Evolutionary conservation across 2,797 vertebrate genomes (phyloP), one percentile per base, ranked within the genome.

Genomic region (Neosilurus hyrtlii): DNA sequence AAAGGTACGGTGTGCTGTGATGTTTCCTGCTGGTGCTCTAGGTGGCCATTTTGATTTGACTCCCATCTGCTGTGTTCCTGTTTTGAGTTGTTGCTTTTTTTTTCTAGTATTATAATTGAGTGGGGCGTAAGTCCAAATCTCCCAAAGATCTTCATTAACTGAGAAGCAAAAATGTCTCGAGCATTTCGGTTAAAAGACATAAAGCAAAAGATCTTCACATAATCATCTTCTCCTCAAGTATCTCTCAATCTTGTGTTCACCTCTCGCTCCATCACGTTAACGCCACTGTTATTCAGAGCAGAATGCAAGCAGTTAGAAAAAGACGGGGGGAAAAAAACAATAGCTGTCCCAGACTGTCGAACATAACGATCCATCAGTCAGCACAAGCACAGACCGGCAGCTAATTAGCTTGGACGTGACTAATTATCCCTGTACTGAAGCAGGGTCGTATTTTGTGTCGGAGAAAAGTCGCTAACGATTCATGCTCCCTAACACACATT

Each of bases 401-500:
- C 51, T 73, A 73, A 73, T 73, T 16, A 56, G 71, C 71, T 73
- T 14, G 24, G 71, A 54, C 49, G 15, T 54, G 49, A 52, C 12
- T 54, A 16, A 52, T 18, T 26, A 72, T n/a, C 66, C n/a, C 43
- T 8, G 37, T 11, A 18, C 30, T 9, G 26, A 30, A 66, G 14
- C 26, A 9, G 63, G 24, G 63, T 66, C 63, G 7, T 35, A 7
- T 35, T 2, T 7, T 14, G 5, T 16, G 62, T 4, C 16, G 30
- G 30, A 43, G 35, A 37, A 35, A 43, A 68, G 66, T 14, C 70
- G 82, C 89, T 90, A 89, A 91, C 90, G 90, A 86, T 86, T 90
- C 91, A 24, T 30, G 66, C 57, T 90, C 90, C 89, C 84, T 90
- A 89, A 86, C 90, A 89, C 89, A 90, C 89, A 88, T 91, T 92